These are phyloP conservation scores for Ctenoplectra terminalis DNA, from an alignment of 1,140 invertebrate genomes.

Conservation along the genomic window DNA sequence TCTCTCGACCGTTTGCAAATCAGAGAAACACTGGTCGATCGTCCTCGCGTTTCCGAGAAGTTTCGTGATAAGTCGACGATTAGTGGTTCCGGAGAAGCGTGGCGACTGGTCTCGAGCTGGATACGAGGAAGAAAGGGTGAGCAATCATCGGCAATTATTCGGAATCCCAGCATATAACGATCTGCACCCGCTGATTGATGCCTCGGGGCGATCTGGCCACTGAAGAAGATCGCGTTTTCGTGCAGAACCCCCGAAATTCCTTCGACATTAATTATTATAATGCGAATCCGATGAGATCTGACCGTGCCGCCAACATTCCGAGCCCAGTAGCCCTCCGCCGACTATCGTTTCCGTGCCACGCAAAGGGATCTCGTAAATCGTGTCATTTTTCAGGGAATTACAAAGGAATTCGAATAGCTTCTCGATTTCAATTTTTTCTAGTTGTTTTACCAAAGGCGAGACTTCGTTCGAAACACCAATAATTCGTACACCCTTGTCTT, in stretches of 20 bases:
- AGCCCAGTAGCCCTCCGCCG: constrained; percentile 26
- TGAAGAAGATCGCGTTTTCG: constrained; percentile 64
- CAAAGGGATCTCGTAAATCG: constrained; percentile 1
- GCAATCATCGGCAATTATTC: constrained; percentile 77
- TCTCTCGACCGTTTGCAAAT: constrained; percentile 6
- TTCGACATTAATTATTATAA: constrained; percentile 63
- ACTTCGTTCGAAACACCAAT: too few relatives aligned
- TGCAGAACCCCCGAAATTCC: constrained; percentile 60
- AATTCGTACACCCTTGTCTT: too few relatives aligned
- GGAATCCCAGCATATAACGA: constrained; percentile 73
- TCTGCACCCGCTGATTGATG: constrained; percentile 72
- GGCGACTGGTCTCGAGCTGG: neutral
- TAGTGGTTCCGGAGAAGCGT: constrained; percentile 29
- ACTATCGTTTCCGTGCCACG: constrained; percentile 7
- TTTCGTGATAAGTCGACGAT: constrained; percentile 64
- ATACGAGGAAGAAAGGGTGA: constrained; percentile 52
- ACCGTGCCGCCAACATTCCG: constrained; percentile 25
- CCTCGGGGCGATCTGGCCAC: constrained; percentile 48
- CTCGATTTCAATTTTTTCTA: too few relatives aligned
- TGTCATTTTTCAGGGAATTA: constrained; percentile 33
- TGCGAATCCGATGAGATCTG: constrained; percentile 61
- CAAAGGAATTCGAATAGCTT: neutral
- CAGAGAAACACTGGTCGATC: constrained; percentile 26
- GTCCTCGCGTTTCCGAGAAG: constrained; percentile 53
- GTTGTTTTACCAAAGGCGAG: too few relatives aligned